Conservation (phyloP, 2,797 vertebrate species). For the Phataginus tetradactyla region DNA sequence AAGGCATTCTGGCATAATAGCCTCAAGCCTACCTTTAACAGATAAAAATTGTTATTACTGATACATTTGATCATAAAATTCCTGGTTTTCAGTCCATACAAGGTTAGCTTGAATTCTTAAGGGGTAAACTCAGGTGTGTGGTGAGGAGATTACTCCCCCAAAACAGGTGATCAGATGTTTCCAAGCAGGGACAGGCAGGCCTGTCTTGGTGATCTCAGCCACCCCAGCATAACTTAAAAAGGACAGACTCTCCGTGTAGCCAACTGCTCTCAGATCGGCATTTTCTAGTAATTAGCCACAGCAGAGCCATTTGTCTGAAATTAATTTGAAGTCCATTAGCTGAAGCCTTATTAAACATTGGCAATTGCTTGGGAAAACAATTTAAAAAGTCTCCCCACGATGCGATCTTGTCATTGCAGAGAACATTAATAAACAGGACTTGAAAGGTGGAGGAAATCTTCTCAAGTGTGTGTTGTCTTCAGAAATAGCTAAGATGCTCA, state of each 20-base stretch:
- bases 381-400: constrained; percentile 27
- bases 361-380: constrained; percentile 56
- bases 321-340: constrained; percentile 48
- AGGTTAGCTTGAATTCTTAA: not conserved
- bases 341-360: constrained; percentile 47
- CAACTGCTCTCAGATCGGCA: not conserved
- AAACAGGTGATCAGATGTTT: not conserved
- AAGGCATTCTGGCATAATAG: not conserved
- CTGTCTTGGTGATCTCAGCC: not conserved
- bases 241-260: not conserved
- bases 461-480: not conserved
- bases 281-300: not conserved
- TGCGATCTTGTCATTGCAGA: not conserved
- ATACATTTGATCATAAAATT: not conserved
- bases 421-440: not conserved
- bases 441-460: not conserved
- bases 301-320: constrained; percentile 51
- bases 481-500: not conserved
- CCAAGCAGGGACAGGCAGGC: not conserved
- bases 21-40: not conserved
- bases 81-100: not conserved
- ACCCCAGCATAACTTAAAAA: not conserved
- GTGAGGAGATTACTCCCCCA: not conserved
- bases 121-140: not conserved
- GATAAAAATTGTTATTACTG: not conserved